Base-by-base conservation (phyloP, 2,113 vertebrate genomes). In the Leuciscus idus region DNA sequence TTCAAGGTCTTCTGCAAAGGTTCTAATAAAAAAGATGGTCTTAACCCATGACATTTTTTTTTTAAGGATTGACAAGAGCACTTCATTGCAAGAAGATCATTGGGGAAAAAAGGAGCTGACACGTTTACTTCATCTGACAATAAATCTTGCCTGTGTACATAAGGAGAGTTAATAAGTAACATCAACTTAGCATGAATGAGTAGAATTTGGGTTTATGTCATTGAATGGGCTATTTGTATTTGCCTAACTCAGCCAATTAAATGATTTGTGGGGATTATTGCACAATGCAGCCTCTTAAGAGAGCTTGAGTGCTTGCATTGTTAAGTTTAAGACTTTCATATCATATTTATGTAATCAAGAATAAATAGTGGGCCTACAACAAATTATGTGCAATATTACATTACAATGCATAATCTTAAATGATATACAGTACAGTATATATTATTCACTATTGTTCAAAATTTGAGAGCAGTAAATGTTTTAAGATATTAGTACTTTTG, bases 1-100 rank as follows among this genome's bases (percentile, higher is more conserved):
- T 92, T 84, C 85, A 95, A 86, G 0, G 75, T 89, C 88, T 93
- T 95, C 10, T 80, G 2, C 39, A 94, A 4, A 0, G 92, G 90
- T 17, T 11, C 95, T 96, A 70, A 48, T 12, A 17, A 85, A 17
- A 78, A 30, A 26, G 6, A 86, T 23, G 21, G 89, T 57, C 36
- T 36, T 52, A 81, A 17, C 36, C 46, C 9, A 28, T 26, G 9
- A 64, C 52, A 39, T 43, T 7, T 21, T 55, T 19, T n/a, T 30
- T 33, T 80, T 62, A n/a, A 81, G 13, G 8, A 21, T 36, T 39
- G 6, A 26, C 23, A 64, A 57, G 21, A 57, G 55, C 55, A 57
- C 6, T 52, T 55, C 7, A 50, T 36, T 59, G 30, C 28, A 59
- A 70, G 46, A 7, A 6, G n/a, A 64, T 80, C 12, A 57, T 26